These are phyloP conservation scores for Euschistus heros DNA, from an alignment of 1,140 invertebrate species.

Conservation along the genomic window DNA sequence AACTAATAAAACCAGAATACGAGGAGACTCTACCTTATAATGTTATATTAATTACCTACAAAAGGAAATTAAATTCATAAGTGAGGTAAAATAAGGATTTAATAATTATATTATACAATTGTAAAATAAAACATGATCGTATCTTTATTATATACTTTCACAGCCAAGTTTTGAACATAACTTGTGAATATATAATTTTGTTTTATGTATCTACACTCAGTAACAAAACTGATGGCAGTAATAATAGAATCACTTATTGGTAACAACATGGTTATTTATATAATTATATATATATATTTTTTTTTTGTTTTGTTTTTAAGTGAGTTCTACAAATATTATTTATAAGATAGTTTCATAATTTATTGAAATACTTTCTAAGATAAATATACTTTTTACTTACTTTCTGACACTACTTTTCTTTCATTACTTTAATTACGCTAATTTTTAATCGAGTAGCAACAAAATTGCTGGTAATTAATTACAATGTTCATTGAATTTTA, in stretches of 20 bases:
- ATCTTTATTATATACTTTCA: constrained; percentile 21
- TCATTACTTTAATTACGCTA: constrained; percentile 1
- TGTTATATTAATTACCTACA: no score
- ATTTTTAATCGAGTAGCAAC: constrained; percentile 2
- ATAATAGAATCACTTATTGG: constrained; percentile 13
- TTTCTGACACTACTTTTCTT: neutral
- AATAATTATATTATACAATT: neutral
- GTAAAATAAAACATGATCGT: constrained; percentile 7
- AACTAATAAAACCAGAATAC: no score
- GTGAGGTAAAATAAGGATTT: no score
- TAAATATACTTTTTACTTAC: constrained; percentile 9
- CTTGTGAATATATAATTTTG: constrained; percentile 3
- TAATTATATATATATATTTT: constrained; percentile 12
- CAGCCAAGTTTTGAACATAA: constrained; percentile 26
- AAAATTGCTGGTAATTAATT: neutral
- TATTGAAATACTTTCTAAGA: neutral
- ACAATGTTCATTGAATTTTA: constrained; percentile 5
- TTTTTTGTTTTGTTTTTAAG: neutral
- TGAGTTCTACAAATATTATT: neutral
- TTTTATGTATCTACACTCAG: constrained; percentile 11
- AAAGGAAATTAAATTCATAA: no score
- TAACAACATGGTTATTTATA: no score
- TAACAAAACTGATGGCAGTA: constrained; percentile 21
- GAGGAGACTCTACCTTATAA: no score
- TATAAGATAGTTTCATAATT: neutral